Base-by-base conservation (phyloP, 2,797 vertebrate genomes). In the Fistularia tabacaria region DNA sequence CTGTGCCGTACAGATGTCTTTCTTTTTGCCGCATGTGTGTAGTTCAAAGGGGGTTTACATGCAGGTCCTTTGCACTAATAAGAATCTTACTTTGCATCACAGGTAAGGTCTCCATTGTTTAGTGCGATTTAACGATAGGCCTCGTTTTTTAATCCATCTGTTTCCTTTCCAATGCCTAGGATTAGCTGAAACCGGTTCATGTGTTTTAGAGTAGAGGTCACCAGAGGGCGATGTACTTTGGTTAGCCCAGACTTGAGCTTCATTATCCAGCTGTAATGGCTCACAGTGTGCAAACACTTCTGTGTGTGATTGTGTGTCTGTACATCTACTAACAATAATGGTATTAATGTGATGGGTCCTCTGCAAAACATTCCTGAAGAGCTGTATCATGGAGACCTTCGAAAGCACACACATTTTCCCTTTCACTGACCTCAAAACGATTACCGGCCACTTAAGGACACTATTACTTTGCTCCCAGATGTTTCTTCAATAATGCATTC, bases 391-490 rank as follows among this genome's bases (percentile, higher is more conserved):
- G 6, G 36, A 3, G 7, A 47, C 53, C 15, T 51, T 45, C 25
- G 25, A 25, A 25, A 25, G 25, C 25, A 25, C 41, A 25, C 12
- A 8, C 14, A 46, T 36, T 52, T 14, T 36, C 51, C 54, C 36
- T 47, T 46, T 68, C 10, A n/a, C 42, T 11, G 42, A 10, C 54
- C 12, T 44, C 38, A 47, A 51, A 63, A 40, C 47, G 7, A 7
- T 66, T 59, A 14, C 36, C 56, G 61, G 49, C 51, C 52, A 10
- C 8, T 8, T 13, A 25, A 51, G 40, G 38, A 38, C 43, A 10
- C 50, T 40, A 12, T 51, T 56, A 56, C 66, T 60, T 14, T 4
- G 1, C 13, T 44, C 6, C 2, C 70, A 73, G 69, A 76, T 73
- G 62, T 59, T 74, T 66, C n/a, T 41, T 43, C 41, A 63, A 60